Percentiles rank a stretch among this genome's conserved stretches.
Conservation (phyloP, 2,888 invertebrate genomes). For the Chorisops tibialis region DNA sequence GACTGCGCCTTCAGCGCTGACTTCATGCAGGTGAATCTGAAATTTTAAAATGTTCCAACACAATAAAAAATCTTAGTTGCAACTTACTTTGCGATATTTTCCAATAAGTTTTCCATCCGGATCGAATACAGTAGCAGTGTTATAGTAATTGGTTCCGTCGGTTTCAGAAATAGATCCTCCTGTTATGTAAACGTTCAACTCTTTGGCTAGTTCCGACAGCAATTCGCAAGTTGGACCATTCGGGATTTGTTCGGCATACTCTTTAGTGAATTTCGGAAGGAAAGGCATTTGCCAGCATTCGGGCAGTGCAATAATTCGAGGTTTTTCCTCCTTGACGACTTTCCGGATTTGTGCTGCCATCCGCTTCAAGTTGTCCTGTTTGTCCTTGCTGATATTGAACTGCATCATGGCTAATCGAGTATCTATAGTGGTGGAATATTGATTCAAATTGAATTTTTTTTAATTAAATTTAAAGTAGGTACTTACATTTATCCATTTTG, state of each 20-base stretch:
- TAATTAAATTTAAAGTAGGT: constrained; percentile 27
- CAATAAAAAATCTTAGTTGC: not conserved
- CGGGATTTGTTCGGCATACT: constrained; percentile 85
- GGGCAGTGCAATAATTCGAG: constrained; percentile 65
- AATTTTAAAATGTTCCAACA: not conserved
- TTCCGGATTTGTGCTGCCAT: constrained; percentile 66
- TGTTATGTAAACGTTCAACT: constrained; percentile 73
- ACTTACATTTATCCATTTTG: constrained; percentile 20
- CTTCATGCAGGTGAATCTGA: constrained; percentile 90
- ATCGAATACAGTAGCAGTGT: constrained; percentile 86
- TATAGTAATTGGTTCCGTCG: constrained; percentile 63
- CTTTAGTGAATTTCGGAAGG: constrained; percentile 71
- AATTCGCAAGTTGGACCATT: constrained; percentile 68
- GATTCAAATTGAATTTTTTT: not conserved
- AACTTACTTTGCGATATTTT: constrained; percentile 74
- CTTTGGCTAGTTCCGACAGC: constrained; percentile 71
- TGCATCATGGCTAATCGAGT: constrained; percentile 71
- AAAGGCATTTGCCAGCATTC: constrained; percentile 97
- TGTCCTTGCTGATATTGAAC: constrained; percentile 67
- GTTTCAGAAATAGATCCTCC: constrained; percentile 89
- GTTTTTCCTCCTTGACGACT: constrained; percentile 60
- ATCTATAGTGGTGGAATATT: not conserved
- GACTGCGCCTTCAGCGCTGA: constrained; percentile 85
- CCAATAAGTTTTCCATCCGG: constrained; percentile 73
- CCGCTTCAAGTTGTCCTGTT: constrained; percentile 65